Evolutionary conservation across 2,797 vertebrate genomes (phyloP), one percentile per base, ranked within the genome.

Genomic region (Coregonus sp.): DNA sequence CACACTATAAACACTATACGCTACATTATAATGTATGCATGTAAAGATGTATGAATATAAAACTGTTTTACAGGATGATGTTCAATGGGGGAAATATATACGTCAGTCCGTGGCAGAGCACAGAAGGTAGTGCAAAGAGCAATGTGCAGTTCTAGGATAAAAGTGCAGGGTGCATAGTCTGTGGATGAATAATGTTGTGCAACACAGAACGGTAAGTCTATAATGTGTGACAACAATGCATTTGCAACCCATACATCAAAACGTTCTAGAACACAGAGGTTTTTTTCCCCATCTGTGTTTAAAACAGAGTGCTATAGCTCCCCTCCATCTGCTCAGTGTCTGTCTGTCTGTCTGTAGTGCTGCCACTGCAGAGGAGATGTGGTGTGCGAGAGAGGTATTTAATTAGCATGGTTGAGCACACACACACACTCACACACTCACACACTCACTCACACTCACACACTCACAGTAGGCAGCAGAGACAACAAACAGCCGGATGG

Each of bases 391-490:
- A 76, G 80, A 72, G 85, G 74, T 74, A 85, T 90, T 89, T 89
- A 87, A 88, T 88, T 86, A 89, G 77, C 87, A 84, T 12, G 75
- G 78, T 18, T 76, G 77, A 88, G 78, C 1, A 70, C 83, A 84
- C 79, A 85, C 86, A 87, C 81, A 86, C 37, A 40, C 37, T 1
- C 35, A 37, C 35, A 35, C 35, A 35, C 35, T 4, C 35, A 5
- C 35, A 35, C 35, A 35, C 35, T 0, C 35, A 5, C 35, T 4
- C 35, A 35, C 35, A 5, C 35, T 5, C 35, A 37, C 35, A 40
- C 40, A 40, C 70, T 77, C 70, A 74, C 75, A 70, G 59, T 37
- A 40, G 67, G 80, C 82, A 80, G 65, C 78, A 65, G 61, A 31
- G 61, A 31, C 61, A 29, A 2, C 61, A 25, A 59, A n/a, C 54